Evolutionary conservation across 2,113 vertebrate species (phyloP), one percentile per base, ranked within the genome.

Genomic region (Anoura caudifer): DNA sequence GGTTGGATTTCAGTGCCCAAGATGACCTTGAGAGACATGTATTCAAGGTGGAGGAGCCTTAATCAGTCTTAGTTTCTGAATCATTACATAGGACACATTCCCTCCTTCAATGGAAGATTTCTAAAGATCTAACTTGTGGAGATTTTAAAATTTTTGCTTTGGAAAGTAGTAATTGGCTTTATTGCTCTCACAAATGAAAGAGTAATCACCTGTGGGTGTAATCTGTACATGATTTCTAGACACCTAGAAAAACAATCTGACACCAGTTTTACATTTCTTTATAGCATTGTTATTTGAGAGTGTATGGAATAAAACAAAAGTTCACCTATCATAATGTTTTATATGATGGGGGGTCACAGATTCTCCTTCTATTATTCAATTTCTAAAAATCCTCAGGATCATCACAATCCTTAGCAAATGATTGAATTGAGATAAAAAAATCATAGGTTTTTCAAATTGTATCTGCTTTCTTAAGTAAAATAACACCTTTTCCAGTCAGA

Each of bases 121-220:
- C 67, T 94, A 86, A 83, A 91, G 14, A 76, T 56, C 5, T 90
- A 65, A 82, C 86, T 96, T 86, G 41, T 70, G 2, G 33, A 20
- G 7, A 7, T 45, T 16, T 63, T 22, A 82, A 61, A 3, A 15
- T 47, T 59, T 91, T 94, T 82, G 0, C 24, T 87, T 90, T 96
- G 6, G 28, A 75, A 96, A 91, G 41, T 75, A 69, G 17, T 95
- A 43, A 80, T 70, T 95, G 61, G 38, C 10, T 97, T 54, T 93
- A 79, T 65, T 52, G 19, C 28, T 79, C 31, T 63, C 83, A 47
- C 4, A 26, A 79, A n/a, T 70, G 50, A 97, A n/a, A n/a, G n/a
- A n/a, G n/a, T n/a, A n/a, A n/a, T n/a, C n/a, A 90, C 80, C 92
- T 41, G 33, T 97, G 19, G 33, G 45, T 96, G 36, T 77, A 91